These are phyloP conservation scores for Callopanchax toddi DNA, from an alignment of 2,113 vertebrate species.

Conservation along the genomic window DNA sequence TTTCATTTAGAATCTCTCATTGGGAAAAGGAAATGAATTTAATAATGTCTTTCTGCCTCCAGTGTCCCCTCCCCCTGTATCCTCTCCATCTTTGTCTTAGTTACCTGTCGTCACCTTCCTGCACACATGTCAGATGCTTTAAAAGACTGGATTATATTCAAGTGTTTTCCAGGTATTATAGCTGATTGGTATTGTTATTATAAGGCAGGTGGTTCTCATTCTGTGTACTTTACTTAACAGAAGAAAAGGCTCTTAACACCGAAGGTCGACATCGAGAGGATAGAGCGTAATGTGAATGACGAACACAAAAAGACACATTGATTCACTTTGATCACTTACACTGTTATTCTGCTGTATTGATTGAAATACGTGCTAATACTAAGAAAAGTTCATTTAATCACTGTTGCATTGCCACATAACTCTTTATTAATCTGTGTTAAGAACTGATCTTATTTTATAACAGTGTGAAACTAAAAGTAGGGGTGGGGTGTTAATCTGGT, in stretches of 20 bases:
- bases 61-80: conserved; percentile 24
- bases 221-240: too few relatives aligned
- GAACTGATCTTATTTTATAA: too few relatives aligned
- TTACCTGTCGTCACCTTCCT: not conserved
- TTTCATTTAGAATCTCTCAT: conserved; percentile 41
- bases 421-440: too few relatives aligned
- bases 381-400: not conserved
- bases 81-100: conserved; percentile 10
- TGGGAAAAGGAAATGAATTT: conserved; percentile 35
- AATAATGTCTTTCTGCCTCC: conserved; percentile 30
- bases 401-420: too few relatives aligned
- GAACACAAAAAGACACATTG: not conserved
- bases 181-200: too few relatives aligned
- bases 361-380: not conserved
- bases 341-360: not conserved
- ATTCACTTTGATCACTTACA: not conserved
- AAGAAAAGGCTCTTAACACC: not conserved
- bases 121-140: conserved; percentile 4
- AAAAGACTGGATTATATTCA: not conserved
- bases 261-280: too few relatives aligned
- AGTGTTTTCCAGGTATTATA: too few relatives aligned
- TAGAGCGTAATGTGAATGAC: not conserved
- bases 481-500: too few relatives aligned
- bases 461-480: too few relatives aligned
- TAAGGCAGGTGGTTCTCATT: too few relatives aligned